These are phyloP conservation scores for Pogonognathellus flavescens DNA, from an alignment of 1,140 invertebrate genomes.

Conservation along the genomic window DNA sequence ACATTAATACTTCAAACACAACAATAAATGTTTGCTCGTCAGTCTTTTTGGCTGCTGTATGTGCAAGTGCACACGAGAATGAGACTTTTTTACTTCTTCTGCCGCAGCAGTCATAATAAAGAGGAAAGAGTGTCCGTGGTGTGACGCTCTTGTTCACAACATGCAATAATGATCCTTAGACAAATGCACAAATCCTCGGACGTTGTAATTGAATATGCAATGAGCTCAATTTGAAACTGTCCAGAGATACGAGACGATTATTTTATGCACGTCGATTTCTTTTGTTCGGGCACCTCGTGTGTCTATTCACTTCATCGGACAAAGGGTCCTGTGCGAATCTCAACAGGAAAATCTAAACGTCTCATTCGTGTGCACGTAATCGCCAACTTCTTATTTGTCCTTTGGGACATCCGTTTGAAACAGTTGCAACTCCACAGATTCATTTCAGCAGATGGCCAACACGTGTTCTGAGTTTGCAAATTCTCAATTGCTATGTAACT, in stretches of 20 bases:
- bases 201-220: no score
- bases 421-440: not conserved
- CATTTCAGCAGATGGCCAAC: not conserved
- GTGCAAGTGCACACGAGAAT: not conserved
- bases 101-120: no score
- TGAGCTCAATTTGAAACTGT: no score
- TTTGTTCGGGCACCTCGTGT: not conserved
- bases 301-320: not conserved
- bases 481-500: not conserved
- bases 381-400: conserved; percentile 17
- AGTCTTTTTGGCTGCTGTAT: conserved; percentile 36
- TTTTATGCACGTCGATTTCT: not conserved
- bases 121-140: no score
- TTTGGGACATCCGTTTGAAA: not conserved
- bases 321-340: conserved; percentile 16
- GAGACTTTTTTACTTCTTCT: no score
- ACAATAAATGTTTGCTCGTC: conserved; percentile 15
- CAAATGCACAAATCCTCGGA: no score
- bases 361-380: conserved; percentile 46
- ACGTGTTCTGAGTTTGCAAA: not conserved
- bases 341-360: conserved; percentile 13
- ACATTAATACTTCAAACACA: not conserved
- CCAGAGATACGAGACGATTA: not conserved
- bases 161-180: no score
- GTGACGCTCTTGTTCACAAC: no score